Percentiles rank a stretch among this genome's conserved stretches.
phyloP scores from a whole-genome alignment of 2,888 invertebrate genomes.

The Metopia argyrocephala region DNA sequence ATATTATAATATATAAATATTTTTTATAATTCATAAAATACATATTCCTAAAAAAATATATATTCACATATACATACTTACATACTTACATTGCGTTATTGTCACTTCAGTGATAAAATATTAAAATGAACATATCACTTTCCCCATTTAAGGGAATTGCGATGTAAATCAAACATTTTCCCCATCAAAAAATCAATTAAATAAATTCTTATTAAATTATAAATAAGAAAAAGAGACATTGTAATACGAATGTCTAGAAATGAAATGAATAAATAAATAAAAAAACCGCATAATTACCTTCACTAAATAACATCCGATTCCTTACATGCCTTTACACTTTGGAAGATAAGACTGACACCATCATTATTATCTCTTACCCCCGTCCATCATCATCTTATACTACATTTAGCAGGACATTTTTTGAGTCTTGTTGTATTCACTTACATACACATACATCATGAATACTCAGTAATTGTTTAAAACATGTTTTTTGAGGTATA shows the following conservation, averaged over 20 bases:
- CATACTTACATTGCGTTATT: neutral
- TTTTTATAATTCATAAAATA: too few species aligned
- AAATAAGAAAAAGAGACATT: constrained; percentile 9
- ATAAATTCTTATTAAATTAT: constrained; percentile 36
- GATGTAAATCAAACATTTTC: constrained; percentile 16
- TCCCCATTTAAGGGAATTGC: constrained; percentile 16
- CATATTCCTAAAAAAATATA: too few species aligned
- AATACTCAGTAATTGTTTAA: constrained; percentile 30
- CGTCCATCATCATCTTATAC: neutral
- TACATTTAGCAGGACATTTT: constrained; percentile 3
- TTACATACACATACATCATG: neutral
- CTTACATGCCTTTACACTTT: constrained; percentile 9
- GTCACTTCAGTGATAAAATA: neutral
- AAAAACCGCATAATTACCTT: constrained; percentile 34
- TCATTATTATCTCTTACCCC: neutral
- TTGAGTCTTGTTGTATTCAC: neutral
- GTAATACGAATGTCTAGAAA: neutral
- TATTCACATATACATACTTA: neutral
- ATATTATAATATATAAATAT: too few species aligned
- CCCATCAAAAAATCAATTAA: constrained; percentile 16
- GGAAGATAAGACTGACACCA: neutral
- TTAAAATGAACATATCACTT: constrained; percentile 7
- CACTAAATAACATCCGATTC: constrained; percentile 28
- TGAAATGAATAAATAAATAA: constrained; percentile 30
- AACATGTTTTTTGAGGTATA: constrained; percentile 41